These are phyloP conservation scores for Urophycis tenuis DNA, from an alignment of 2,797 vertebrate species.

Conservation along the genomic window DNA sequence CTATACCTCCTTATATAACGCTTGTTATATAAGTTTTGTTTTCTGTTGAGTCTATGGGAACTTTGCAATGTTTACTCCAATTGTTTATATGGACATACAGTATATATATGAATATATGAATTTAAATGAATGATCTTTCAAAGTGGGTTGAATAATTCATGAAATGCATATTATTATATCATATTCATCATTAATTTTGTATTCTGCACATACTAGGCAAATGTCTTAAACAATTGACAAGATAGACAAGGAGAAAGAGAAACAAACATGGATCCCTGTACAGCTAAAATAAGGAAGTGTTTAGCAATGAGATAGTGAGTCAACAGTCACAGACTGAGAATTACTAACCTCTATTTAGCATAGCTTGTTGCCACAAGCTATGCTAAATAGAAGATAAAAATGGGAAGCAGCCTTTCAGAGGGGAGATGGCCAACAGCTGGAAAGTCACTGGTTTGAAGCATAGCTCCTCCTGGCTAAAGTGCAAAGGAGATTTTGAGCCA, in stretches of 20 bases:
- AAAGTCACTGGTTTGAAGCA: neutral
- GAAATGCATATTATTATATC: neutral
- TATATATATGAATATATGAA: too few species aligned
- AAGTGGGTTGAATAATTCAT: neutral
- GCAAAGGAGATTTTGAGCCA: neutral
- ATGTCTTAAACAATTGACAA: neutral
- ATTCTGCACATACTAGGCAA: neutral
- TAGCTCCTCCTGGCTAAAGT: neutral
- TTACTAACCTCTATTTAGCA: slow-evolving; percentile 8
- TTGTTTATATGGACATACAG: too few species aligned
- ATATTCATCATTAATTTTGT: neutral
- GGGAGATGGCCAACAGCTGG: neutral
- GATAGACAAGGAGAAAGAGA: slow-evolving; percentile 6
- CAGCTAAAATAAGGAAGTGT: slow-evolving; percentile 47
- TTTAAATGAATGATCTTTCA: neutral
- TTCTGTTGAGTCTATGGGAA: neutral
- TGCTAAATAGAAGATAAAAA: neutral
- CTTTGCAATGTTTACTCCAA: neutral
- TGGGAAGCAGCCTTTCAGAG: neutral
- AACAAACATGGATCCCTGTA: neutral
- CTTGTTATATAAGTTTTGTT: neutral
- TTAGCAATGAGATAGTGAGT: slow-evolving; percentile 50
- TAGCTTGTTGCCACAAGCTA: too few species aligned
- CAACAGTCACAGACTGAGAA: slow-evolving; percentile 34
- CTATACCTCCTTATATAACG: neutral